These are phyloP conservation scores for Cosmopolites sordidus DNA, from an alignment of 2,888 invertebrate species.

Conservation along the genomic window DNA sequence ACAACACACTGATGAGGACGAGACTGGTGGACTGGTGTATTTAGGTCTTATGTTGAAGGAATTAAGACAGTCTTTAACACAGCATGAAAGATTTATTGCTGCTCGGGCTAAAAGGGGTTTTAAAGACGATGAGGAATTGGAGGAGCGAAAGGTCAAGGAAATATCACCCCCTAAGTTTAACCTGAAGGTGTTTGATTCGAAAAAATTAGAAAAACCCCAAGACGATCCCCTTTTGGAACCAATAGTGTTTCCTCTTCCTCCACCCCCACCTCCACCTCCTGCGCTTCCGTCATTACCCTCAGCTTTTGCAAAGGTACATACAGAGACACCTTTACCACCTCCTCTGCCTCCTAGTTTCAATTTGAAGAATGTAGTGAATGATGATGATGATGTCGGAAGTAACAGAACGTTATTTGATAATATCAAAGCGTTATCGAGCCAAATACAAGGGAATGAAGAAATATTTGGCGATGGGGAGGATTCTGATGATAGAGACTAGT, in stretches of 20 bases:
- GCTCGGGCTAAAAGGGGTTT: conserved; percentile 32
- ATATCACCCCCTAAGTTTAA: conserved; percentile 28
- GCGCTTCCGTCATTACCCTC: conserved; percentile 14
- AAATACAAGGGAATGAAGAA: conserved; percentile 29
- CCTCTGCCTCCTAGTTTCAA: conserved; percentile 22
- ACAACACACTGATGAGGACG: conserved; percentile 3
- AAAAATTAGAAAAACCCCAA: neutral
- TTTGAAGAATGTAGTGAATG: conserved; percentile 12
- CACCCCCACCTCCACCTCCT: conserved; percentile 21
- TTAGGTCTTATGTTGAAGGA: conserved; percentile 33
- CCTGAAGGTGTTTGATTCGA: conserved; percentile 5
- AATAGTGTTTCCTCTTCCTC: conserved; percentile 8
- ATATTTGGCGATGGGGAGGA: conserved; percentile 27
- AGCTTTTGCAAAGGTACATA: neutral
- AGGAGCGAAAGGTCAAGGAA: neutral
- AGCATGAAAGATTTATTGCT: conserved; percentile 33
- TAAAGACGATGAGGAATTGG: conserved; percentile 22
- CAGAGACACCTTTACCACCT: conserved; percentile 12
- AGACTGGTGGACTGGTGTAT: neutral
- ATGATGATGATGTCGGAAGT: conserved; percentile 7
- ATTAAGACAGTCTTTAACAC: conserved; percentile 31
- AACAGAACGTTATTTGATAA: conserved; percentile 29
- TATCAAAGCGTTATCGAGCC: conserved; percentile 31
- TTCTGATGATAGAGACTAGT: neutral
- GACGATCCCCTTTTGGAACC: neutral